phyloP scores from a whole-genome alignment of 2,888 invertebrate genomes.

The Beris chalybata region DNA sequence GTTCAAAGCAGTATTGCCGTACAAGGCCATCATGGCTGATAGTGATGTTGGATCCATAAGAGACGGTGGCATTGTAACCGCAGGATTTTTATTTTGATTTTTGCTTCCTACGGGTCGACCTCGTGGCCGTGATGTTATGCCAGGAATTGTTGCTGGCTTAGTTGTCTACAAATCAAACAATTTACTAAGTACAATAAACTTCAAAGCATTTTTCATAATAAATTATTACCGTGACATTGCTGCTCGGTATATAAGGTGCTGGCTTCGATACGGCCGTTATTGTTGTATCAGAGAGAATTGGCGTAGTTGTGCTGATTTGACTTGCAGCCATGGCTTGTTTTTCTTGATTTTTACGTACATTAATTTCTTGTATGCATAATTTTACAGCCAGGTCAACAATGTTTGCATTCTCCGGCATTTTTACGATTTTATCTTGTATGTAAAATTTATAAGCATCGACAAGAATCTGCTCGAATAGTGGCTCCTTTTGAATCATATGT shows the following conservation, averaged over 20 bases:
- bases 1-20: conserved; percentile 39
- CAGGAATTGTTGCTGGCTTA: conserved; percentile 44
- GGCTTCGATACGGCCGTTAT: conserved; percentile 8
- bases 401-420: conserved; percentile 63
- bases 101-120: conserved; percentile 43
- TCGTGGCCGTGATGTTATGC: conserved; percentile 42
- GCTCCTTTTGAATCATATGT: conserved; percentile 58
- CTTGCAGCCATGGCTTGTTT: conserved; percentile 42
- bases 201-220: neutral
- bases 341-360: conserved; percentile 62
- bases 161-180: conserved; percentile 36
- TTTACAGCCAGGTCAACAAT: conserved; percentile 70
- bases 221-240: conserved; percentile 18
- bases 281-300: neutral
- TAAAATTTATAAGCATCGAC: conserved; percentile 72
- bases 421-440: conserved; percentile 60
- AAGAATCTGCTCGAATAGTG: conserved; percentile 65
- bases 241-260: neutral
- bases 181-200: neutral
- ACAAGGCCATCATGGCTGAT: conserved; percentile 42
- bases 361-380: conserved; percentile 67
- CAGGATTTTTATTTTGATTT: conserved; percentile 35
- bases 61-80: conserved; percentile 18
- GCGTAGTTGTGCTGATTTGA: neutral
- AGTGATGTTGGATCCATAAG: conserved; percentile 38